Evolutionary conservation across 1,140 invertebrate species (phyloP), one percentile per base, ranked within the genome.

Genomic region (Lethrus apterus): DNA sequence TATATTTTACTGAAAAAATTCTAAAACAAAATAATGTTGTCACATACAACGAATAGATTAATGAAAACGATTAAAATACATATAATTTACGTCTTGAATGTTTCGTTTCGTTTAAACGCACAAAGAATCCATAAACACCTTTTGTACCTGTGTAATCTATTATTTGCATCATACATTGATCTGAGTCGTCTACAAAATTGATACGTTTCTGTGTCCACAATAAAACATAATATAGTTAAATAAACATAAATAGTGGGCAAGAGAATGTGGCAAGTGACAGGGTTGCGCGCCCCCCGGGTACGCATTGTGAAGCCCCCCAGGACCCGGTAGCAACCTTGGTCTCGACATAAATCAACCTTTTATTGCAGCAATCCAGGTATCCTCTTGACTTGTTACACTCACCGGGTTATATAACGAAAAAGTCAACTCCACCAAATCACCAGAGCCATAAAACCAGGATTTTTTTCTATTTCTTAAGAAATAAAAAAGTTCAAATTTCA

Each of bases 221-320:
- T 51, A 54, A 51, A 54, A 35, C 49, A 51, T 51, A 55, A 55
- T 52, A 40, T 45, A 51, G 21, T 49, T 50, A 56, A 47, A 56
- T 53, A 53, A 56, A 53, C 48, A 56, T 56, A 56, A 56, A 56
- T 56, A 56, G 51, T 53, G 46, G 54, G 54, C 51, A 51, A 56
- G 48, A 45, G 32, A 52, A 52, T 49, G 50, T 52, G 53, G 50
- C 53, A 52, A 55, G 53, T 55, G 53, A 55, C 53, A 55, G 53
- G 47, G 50, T 52, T 52, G 47, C 44, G 33, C 46, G 53, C 44
- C 45, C 52, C 48, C 46, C 47, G 44, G 52, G 44, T 31, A 46
- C 19, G 38, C 26, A 52, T 50, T 49, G 44, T 55, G 50, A 34
- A 38, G 43, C 2, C 31, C 14, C 21, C 33, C 26, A 40, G 42